Percentiles rank a stretch among this genome's conserved stretches.
These are phyloP conservation scores for Trematomus loennbergii DNA, from an alignment of 2,113 vertebrate genomes.

Conservation along the genomic window DNA sequence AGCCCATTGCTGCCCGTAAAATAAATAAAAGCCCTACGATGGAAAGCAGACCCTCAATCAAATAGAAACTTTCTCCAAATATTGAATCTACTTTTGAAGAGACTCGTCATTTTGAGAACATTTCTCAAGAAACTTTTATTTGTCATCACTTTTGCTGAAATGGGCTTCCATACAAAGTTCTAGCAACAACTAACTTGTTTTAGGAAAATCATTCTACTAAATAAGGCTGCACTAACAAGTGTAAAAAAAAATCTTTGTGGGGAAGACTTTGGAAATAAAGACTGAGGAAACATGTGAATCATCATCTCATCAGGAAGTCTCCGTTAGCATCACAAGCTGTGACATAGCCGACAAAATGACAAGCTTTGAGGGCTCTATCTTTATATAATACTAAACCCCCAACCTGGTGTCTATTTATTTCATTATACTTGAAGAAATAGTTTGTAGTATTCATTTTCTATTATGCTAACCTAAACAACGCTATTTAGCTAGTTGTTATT, in stretches of 20 bases:
- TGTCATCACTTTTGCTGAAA: too few relatives aligned
- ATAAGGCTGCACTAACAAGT: not conserved
- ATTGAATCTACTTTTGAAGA: too few relatives aligned
- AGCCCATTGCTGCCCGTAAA: too few relatives aligned
- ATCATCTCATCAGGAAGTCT: not conserved
- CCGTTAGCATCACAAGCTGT: slow-evolving; percentile 4
- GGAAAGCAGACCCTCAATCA: too few relatives aligned
- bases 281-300: not conserved
- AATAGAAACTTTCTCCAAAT: too few relatives aligned
- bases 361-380: not conserved
- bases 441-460: not conserved
- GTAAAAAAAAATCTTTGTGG: not conserved
- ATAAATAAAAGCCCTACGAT: too few relatives aligned
- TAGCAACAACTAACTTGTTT: not conserved
- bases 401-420: not conserved
- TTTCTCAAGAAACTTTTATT: too few relatives aligned
- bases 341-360: not conserved
- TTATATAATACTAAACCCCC: not conserved
- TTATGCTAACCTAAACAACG: not conserved
- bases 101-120: too few relatives aligned
- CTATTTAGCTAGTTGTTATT: not conserved
- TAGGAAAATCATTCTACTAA: too few relatives aligned
- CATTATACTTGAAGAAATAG: not conserved
- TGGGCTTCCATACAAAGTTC: not conserved
- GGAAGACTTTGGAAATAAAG: not conserved